Evolutionary conservation across 2,113 vertebrate genomes (phyloP).

Genomic region (Athene cunicularia): DNA sequence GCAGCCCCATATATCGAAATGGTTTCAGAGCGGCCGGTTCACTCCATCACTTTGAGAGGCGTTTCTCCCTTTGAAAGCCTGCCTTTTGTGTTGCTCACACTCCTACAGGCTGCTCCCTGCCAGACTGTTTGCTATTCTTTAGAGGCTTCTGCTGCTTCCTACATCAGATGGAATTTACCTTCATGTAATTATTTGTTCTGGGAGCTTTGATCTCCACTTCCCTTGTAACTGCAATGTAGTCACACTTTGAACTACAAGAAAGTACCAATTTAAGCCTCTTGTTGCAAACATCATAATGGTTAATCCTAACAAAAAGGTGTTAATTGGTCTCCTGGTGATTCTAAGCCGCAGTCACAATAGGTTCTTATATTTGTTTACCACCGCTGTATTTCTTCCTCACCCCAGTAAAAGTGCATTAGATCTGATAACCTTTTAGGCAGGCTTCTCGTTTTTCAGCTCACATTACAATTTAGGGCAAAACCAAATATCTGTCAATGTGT

Average conservation of each 20-base stretch:
- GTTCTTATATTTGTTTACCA: constrained; percentile 54
- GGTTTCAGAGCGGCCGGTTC: not conserved
- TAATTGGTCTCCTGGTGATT: constrained; percentile 72
- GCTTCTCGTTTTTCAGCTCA: not conserved
- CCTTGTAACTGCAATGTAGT: constrained; percentile 48
- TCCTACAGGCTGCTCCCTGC: not conserved
- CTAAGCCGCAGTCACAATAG: constrained; percentile 44
- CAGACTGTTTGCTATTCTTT: constrained; percentile 36
- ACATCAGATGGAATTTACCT: constrained; percentile 51
- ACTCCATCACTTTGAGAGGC: not conserved
- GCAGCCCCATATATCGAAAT: not conserved
- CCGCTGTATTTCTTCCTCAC: constrained; percentile 38
- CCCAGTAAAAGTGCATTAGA: constrained; percentile 30
- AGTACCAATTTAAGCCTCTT: constrained; percentile 62
- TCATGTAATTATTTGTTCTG: constrained; percentile 72
- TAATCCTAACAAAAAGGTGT: constrained; percentile 73
- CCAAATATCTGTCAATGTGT: rapidly evolving
- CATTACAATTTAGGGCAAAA: not conserved
- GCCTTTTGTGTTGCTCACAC: constrained; percentile 18
- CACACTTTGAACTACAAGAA: constrained; percentile 67
- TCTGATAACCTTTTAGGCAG: not conserved
- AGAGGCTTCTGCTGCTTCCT: constrained; percentile 45
- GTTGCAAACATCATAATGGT: constrained; percentile 59
- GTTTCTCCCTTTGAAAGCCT: constrained; percentile 13
- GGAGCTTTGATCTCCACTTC: constrained; percentile 73